Base-by-base conservation (phyloP, 2,888 invertebrate genomes). In the Aporophyla lueneburgensis region DNA sequence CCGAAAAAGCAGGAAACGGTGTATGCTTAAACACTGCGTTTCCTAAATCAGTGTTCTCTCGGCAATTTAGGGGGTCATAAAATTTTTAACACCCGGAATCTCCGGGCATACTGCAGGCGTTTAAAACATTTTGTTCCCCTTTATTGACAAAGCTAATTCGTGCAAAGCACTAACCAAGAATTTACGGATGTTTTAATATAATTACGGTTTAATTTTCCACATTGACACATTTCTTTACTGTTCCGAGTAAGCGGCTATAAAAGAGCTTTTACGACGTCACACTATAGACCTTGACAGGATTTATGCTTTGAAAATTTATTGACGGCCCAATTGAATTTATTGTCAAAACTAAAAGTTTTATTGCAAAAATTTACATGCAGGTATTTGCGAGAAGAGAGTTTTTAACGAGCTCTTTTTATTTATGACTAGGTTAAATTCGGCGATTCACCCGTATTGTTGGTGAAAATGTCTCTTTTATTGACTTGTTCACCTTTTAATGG, bases 221-320 rank as follows among this genome's bases (percentile, higher is more conserved):
- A 82, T 82, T 86, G 87, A 89, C 89, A 88, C 87, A 90, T 86
- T 86, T 81, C 87, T 90, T 91, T 89, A 89, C 89, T 89, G 88
- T 88, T 88, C 88, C 84, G 77, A 89, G 89, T 89, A 89, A 92
- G 88, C 86, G 80, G 82, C 83, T 78, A 91, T 94, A 93, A 93
- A 95, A 90, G 81, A 58, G 43, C 87, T 91, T 94, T 94, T 91
- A 94, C 91, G 92, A 91, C 85, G 85, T 90, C 91, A 89, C 89
- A 89, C 90, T 89, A 88, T 90, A 89, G 92, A 92, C 92, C 92
- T 91, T 91, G 89, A 91, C 91, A 84, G 91, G 92, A 93, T 94
- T 93, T 92, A 93, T 93, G 91, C 88, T 91, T 93, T 90, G 87
- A 86, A 92, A 94, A 95, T 95, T 95, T 95, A 95, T 95, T 88